phyloP scores from a whole-genome alignment of 2,888 invertebrate species.

The Phyllotreta striolata region DNA sequence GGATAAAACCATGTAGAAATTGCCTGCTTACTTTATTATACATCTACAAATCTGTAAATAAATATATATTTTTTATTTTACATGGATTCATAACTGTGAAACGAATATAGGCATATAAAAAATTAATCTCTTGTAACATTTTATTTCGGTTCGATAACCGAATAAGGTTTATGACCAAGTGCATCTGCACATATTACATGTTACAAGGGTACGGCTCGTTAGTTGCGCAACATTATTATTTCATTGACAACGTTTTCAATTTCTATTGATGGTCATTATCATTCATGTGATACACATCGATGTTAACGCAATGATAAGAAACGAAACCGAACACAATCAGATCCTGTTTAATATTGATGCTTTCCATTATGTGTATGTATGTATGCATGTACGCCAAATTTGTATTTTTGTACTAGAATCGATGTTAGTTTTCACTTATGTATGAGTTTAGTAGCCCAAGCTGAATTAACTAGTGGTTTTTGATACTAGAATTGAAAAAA shows the following conservation, averaged over 20 bases:
- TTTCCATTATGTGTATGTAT: constrained; percentile 14
- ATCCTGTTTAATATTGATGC: constrained; percentile 17
- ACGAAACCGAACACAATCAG: constrained; percentile 20
- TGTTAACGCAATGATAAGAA: constrained; percentile 24
- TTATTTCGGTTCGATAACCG: constrained; percentile 6
- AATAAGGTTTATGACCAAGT: constrained; percentile 1
- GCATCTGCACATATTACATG: too few species aligned
- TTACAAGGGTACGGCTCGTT: constrained; percentile 5
- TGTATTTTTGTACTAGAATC: neutral
- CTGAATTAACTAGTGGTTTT: too few species aligned
- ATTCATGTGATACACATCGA: constrained; percentile 28
- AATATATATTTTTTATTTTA: too few species aligned
- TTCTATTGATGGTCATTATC: constrained; percentile 36
- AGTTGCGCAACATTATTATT: constrained; percentile 28
- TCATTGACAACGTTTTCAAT: constrained; percentile 25
- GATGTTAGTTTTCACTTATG: too few species aligned
- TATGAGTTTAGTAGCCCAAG: too few species aligned
- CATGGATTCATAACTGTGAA: neutral
- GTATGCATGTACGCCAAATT: neutral
- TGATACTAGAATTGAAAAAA: too few species aligned
- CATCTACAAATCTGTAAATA: too few species aligned
- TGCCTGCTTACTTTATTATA: too few species aligned
- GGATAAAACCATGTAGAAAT: too few species aligned
- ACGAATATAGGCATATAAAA: neutral
- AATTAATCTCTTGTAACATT: neutral